Percentiles rank a stretch among this genome's conserved stretches.
Conservation (phyloP, 2,113 vertebrate genomes). For the Anoplopoma fimbria region DNA sequence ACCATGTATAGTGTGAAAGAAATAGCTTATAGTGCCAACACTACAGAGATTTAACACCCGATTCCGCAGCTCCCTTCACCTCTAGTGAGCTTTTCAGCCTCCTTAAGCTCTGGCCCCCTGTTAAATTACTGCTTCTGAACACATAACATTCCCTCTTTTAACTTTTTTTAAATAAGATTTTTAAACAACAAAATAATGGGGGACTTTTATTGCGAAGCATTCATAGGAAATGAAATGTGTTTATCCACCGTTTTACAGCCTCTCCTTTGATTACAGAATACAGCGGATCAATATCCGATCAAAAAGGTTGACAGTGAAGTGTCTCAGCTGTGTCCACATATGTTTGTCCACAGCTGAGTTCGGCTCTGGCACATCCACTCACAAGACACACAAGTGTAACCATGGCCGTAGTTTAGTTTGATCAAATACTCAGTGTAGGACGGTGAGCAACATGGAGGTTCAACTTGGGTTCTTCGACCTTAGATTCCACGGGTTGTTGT, state of each 20-base stretch:
- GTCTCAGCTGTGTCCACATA: too few species aligned
- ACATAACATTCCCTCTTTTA: background rate
- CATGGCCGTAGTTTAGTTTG: background rate
- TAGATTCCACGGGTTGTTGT: conserved; percentile 13
- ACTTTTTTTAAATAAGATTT: background rate
- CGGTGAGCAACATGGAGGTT: conserved; percentile 3
- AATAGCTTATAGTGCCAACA: background rate
- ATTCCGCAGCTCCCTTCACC: too few species aligned
- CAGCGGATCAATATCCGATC: background rate
- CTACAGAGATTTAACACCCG: too few species aligned
- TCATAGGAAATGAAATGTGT: too few species aligned
- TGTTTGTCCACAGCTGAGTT: background rate
- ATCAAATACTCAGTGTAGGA: background rate
- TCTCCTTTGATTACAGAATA: background rate
- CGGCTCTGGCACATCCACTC: background rate
- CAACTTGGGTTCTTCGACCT: conserved; percentile 10
- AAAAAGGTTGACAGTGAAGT: background rate
- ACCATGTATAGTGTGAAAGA: background rate
- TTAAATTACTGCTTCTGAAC: background rate
- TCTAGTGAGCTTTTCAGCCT: too few species aligned
- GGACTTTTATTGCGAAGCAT: too few species aligned
- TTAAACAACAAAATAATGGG: background rate
- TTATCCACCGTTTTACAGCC: background rate
- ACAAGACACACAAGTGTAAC: background rate
- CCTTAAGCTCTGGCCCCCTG: background rate